Evolutionary conservation across 2,113 vertebrate genomes (phyloP).

Genomic region (Anguilla japonica): DNA sequence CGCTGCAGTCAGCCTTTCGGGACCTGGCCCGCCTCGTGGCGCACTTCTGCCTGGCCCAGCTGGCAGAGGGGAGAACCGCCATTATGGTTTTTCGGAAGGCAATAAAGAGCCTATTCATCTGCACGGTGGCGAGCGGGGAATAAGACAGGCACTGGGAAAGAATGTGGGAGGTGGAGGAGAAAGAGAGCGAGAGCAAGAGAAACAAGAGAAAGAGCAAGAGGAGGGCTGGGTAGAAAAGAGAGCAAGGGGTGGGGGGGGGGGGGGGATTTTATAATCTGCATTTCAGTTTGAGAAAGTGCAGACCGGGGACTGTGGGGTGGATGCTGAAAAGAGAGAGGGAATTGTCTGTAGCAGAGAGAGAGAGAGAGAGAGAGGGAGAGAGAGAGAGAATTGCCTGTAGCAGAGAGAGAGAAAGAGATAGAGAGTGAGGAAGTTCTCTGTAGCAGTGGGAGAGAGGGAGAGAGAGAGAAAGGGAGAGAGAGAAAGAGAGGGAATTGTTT

Average conservation of each 20-base stretch:
- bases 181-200: not conserved
- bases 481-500: too few relatives aligned
- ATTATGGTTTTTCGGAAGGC: not conserved
- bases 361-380: not conserved
- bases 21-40: not conserved
- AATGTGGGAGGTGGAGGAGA: not conserved
- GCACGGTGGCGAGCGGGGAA: not conserved
- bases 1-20: not conserved
- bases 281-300: conserved; percentile 5
- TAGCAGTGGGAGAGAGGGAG: too few relatives aligned
- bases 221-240: not conserved
- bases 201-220: not conserved
- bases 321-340: not conserved
- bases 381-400: too few relatives aligned
- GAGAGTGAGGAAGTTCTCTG: too few relatives aligned
- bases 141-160: not conserved
- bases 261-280: not conserved
- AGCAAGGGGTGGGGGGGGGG: not conserved
- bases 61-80: not conserved
- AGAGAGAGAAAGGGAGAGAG: too few relatives aligned
- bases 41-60: not conserved
- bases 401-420: not conserved
- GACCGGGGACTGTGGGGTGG: not conserved
- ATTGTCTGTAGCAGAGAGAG: not conserved
- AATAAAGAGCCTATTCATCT: not conserved